These are phyloP conservation scores for Zosterops lateralis DNA, from an alignment of 2,113 vertebrate species.

Conservation along the genomic window DNA sequence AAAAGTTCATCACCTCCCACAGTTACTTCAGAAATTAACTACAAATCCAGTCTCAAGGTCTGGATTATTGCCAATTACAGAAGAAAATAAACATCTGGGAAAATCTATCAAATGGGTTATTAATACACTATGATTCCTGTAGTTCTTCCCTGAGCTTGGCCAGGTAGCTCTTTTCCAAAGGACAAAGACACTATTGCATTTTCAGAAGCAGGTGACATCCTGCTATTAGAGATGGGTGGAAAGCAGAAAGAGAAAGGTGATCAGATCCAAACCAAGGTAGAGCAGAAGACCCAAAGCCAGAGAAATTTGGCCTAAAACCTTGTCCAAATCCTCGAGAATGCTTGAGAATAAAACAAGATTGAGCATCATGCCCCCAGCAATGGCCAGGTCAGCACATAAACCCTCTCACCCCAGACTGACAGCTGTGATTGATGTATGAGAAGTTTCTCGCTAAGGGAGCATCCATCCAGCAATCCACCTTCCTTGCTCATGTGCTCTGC, in stretches of 20 bases:
- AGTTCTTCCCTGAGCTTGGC: background rate
- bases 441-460: background rate
- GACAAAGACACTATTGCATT: background rate
- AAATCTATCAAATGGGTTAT: background rate
- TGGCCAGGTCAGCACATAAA: background rate
- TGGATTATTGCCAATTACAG: background rate
- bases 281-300: background rate
- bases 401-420: background rate
- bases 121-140: background rate
- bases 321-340: background rate
- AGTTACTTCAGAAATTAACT: background rate
- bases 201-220: background rate
- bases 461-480: background rate
- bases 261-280: background rate
- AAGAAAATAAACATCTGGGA: background rate
- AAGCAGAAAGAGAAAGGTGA: background rate
- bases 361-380: background rate
- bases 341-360: background rate
- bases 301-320: background rate
- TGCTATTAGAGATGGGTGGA: background rate
- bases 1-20: background rate
- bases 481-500: background rate
- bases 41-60: background rate
- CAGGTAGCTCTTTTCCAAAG: background rate
- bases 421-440: fast-evolving